Conservation (phyloP, 2,888 invertebrate species). For the Lepidonotus clava region DNA sequence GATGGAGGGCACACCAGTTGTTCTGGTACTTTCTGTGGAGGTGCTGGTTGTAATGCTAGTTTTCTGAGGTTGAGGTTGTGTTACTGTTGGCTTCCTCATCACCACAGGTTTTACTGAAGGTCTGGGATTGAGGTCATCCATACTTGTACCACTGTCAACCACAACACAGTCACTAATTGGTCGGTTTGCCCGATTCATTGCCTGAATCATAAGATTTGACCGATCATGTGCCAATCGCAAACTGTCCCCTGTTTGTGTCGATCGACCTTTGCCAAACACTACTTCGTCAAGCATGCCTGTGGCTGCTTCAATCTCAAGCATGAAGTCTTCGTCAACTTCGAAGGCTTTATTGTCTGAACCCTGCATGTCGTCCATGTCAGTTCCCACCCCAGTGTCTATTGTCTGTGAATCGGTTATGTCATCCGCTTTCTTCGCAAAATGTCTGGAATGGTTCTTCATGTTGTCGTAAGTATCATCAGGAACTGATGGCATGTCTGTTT, state of each 20-base stretch:
- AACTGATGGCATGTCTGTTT: neutral
- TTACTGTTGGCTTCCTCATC: neutral
- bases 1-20: neutral
- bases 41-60: neutral
- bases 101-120: neutral
- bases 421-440: neutral
- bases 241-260: constrained; percentile 37
- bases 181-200: neutral
- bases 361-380: neutral
- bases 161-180: constrained; percentile 31
- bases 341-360: neutral
- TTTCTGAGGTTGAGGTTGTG: neutral
- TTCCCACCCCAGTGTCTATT: constrained; percentile 24
- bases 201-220: neutral
- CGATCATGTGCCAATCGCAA: neutral
- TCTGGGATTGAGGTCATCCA: neutral
- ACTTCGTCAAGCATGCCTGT: constrained; percentile 18
- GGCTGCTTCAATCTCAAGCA: constrained; percentile 16
- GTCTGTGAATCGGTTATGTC: neutral
- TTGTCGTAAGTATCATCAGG: neutral
- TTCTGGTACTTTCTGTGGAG: neutral
- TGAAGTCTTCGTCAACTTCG: neutral
- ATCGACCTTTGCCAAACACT: neutral
- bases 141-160: neutral
- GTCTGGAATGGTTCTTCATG: neutral